Evolutionary conservation across 2,888 invertebrate species (phyloP), one percentile per base, ranked within the genome.

Genomic region (Pedicia rivosa): DNA sequence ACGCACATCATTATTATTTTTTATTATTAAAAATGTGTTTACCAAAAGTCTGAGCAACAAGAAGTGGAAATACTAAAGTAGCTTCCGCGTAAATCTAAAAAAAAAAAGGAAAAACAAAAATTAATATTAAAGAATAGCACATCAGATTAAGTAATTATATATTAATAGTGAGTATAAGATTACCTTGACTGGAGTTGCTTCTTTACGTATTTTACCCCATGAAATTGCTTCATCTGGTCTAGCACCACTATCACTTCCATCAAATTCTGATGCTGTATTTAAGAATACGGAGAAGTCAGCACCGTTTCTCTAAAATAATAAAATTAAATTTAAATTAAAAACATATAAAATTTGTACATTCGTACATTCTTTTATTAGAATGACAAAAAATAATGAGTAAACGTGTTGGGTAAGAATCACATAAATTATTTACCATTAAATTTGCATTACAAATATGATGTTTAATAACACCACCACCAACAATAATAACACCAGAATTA

Each of bases 401-500:
- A 29, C 15, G 5, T 8, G 5, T 13, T 19, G 3, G 20, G 10
- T 30, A 35, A n/a, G n/a, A n/a, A n/a, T n/a, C n/a, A n/a, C n/a
- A n/a, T n/a, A n/a, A n/a, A n/a, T n/a, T n/a, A n/a, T n/a, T n/a
- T n/a, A n/a, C n/a, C 98, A 98, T 98, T 38, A 98, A 68, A 68
- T 99, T 99, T 2, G 98, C 95, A 68, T 99, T 99, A 62, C 91
- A 94, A 48, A 97, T 94, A 55, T 99, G 98, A 64, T 99, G 98
- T 62, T 99, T 99, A n/a, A 97, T 70, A 0, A 98, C 65, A 7
- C 95, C 95, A 2, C 95, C 95, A 4, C 97, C 97, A 40, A 97
- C 61, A 42, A 99, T 92, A 26, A 99, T 80, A 74, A 97, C 86
- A 9, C 98, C 98, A n/a, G 87, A 81, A 53, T 90, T 81, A 16